These are phyloP conservation scores for Petrophora chlorosata DNA, from an alignment of 2,888 invertebrate species.

Conservation along the genomic window DNA sequence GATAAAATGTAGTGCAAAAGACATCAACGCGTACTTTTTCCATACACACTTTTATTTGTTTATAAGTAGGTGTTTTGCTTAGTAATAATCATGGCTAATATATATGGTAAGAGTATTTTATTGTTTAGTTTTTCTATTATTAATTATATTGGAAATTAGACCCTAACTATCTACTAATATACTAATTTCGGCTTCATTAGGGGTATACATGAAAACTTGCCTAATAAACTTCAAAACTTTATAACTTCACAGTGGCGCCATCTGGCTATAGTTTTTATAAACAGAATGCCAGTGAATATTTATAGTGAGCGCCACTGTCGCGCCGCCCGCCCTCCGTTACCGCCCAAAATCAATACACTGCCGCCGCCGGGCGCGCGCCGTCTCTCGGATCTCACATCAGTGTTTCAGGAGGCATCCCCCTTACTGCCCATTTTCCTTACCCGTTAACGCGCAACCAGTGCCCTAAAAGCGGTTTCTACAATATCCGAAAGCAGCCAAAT, in stretches of 20 bases:
- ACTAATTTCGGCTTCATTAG: too few relatives aligned
- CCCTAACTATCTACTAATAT: too few relatives aligned
- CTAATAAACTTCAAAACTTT: background rate
- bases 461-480: conserved; percentile 56
- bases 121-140: too few relatives aligned
- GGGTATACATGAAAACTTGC: too few relatives aligned
- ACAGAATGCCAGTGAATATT: conserved; percentile 24
- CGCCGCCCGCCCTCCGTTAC: conserved; percentile 49
- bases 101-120: too few relatives aligned
- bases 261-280: conserved; percentile 42
- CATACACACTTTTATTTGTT: background rate
- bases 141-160: too few relatives aligned
- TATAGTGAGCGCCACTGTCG: conserved; percentile 55
- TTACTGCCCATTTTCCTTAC: conserved; percentile 62
- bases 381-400: conserved; percentile 68
- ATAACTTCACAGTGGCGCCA: conserved; percentile 47
- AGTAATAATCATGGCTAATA: too few relatives aligned
- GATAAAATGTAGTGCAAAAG: conserved; percentile 12
- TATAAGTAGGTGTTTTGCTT: too few relatives aligned
- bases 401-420: conserved; percentile 67
- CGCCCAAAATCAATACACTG: conserved; percentile 79
- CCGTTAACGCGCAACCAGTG: conserved; percentile 65
- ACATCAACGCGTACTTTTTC: conserved; percentile 21
- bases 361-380: conserved; percentile 62
- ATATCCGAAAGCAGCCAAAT: conserved; percentile 51